Evolutionary conservation across 2,113 vertebrate genomes (phyloP).

Genomic region (Petrocephalus zakoni): DNA sequence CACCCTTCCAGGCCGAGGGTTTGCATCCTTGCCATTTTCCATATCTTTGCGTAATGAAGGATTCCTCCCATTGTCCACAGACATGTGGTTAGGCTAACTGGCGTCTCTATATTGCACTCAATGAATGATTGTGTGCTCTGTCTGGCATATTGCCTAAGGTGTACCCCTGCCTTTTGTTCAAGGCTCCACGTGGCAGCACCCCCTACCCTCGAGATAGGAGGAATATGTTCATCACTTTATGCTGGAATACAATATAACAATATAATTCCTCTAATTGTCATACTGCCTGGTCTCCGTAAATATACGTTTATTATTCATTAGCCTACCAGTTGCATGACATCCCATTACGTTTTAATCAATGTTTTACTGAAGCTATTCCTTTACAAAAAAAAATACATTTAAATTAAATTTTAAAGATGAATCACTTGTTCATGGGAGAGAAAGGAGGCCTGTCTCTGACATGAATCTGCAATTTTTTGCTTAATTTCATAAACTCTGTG

Average conservation of each 20-base stretch:
- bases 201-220: not conserved
- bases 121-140: not conserved
- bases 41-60: not conserved
- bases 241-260: not conserved
- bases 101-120: not conserved
- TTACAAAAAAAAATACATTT: not conserved
- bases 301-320: not conserved
- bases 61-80: not conserved
- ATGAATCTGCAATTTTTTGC: not conserved
- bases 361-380: not conserved
- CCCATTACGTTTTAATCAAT: not conserved
- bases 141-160: not conserved
- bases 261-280: not conserved
- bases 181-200: not conserved
- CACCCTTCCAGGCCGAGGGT: not conserved
- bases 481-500: not conserved
- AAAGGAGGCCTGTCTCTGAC: not conserved
- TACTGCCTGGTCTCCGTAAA: not conserved
- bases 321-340: not conserved
- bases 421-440: not conserved
- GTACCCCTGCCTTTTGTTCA: not conserved
- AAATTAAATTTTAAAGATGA: not conserved
- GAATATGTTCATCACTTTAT: not conserved
- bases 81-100: not conserved
- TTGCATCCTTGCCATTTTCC: not conserved